Conservation (phyloP, 35 echinoderm and acorn worm genomes). For the Diadema setosum region DNA sequence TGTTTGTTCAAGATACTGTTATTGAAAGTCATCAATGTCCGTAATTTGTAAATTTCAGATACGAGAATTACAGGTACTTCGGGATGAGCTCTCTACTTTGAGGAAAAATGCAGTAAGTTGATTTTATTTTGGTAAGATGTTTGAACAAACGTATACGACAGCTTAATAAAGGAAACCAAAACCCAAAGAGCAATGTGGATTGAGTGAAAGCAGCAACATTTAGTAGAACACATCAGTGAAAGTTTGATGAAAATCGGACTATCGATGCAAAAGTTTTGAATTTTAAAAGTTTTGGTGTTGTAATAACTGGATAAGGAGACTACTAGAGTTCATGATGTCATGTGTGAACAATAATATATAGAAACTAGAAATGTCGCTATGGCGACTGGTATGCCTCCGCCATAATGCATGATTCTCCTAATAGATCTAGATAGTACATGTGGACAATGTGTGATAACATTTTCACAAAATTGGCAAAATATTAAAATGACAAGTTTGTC, state of each 20-base stretch:
- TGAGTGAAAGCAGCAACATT: background rate
- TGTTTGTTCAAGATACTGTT: background rate
- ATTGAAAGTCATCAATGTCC: background rate
- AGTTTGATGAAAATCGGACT: background rate
- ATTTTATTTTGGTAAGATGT: background rate
- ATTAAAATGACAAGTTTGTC: too few species aligned
- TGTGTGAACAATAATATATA: too few species aligned
- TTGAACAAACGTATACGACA: background rate
- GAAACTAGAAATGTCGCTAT: too few species aligned
- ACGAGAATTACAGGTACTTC: background rate
- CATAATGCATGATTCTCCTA: too few species aligned
- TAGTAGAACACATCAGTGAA: background rate
- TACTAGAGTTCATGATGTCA: too few species aligned
- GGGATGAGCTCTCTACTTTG: background rate
- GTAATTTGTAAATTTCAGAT: background rate
- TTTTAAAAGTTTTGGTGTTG: background rate
- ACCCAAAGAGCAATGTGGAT: too few species aligned
- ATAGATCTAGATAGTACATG: too few species aligned
- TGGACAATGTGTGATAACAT: too few species aligned
- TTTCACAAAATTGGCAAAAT: too few species aligned
- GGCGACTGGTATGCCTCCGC: too few species aligned
- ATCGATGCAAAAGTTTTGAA: background rate
- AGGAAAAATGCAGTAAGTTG: constrained; percentile 10
- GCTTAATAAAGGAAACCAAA: background rate
- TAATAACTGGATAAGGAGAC: too few species aligned